Base-by-base conservation (phyloP, 2,113 vertebrate genomes). In the Bucco capensis region DNA sequence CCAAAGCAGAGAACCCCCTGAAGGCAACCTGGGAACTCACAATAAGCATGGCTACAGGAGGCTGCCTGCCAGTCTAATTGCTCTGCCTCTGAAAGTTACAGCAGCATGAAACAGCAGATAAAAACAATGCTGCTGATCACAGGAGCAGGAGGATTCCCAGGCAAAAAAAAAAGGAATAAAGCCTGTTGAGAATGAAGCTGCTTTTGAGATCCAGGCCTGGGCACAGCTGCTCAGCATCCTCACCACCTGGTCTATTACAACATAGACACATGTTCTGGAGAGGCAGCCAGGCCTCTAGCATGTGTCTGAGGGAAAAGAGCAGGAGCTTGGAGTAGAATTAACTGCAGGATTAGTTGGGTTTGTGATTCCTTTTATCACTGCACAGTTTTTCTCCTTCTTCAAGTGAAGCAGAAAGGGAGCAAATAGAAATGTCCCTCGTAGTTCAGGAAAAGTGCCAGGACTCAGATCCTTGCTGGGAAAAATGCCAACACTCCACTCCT, bases 401-500 rank as follows among this genome's bases (percentile, higher is more conserved):
- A 69, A 89, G 51, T 47, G 66, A 91, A 92, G 86, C 30, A 89
- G 78, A 91, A 91, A 88, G 16, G 61, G 82, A 78, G 79, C 57
- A 92, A 93, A 83, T 74, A 89, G 84, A 89, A 92, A 76, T 89
- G 81, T 92, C 84, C 67, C 47, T 86, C 72, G 89, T 56, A 71
- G 83, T 65, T 94, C 78, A 95, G 84, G 64, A 89, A 90, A 93
- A 80, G 38, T 95, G 81, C 84, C 79, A 74, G 90, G 42, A 35
- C 77, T 91, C 49, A 8, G 84, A 72, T 92, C 30, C 57, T 74
- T 50, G 37, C 94, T 74, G 93, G 93, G 95, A 95, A 93, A 40
- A 84, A 62, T 76, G 93, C 95, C 96, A 95, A 65, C 66, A 44
- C 47, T 84, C 54, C 56, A 84, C 95, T 96, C 83, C 64, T 33